phyloP scores from a whole-genome alignment of 2,888 invertebrate species.

The Tolmerus cingulatus region DNA sequence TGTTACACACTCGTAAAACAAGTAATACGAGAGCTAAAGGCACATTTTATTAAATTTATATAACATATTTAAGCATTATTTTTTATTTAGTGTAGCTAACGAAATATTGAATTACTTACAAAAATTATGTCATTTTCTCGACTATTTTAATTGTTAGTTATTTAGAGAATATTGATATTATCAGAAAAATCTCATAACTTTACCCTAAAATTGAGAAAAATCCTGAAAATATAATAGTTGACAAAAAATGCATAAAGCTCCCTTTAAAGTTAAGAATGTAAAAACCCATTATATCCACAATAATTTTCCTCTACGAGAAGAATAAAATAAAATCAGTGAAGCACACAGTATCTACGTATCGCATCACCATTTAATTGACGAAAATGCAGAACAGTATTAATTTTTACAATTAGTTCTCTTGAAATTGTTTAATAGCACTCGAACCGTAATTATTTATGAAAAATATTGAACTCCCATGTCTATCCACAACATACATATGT shows the following conservation, averaged over 20 bases:
- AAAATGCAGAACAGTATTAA: background rate
- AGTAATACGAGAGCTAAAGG: background rate
- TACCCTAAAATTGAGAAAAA: background rate
- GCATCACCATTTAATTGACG: background rate
- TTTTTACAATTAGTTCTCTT: background rate
- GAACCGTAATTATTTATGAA: background rate
- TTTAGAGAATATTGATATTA: no score
- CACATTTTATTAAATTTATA: no score
- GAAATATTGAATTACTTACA: no score
- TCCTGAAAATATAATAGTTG: background rate
- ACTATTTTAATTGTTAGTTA: no score
- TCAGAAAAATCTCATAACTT: background rate
- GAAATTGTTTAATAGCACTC: background rate
- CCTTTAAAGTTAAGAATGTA: background rate
- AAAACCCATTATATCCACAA: background rate
- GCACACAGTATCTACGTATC: background rate
- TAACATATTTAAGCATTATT: no score
- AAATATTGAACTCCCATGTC: background rate
- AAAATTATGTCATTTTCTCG: no score
- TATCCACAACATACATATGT: background rate
- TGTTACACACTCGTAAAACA: background rate
- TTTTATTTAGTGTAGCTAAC: no score
- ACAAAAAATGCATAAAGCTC: background rate
- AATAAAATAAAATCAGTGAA: background rate
- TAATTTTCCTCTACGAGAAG: background rate